phyloP scores from a whole-genome alignment of 1,140 invertebrate genomes.

The Sycophila sp. region DNA sequence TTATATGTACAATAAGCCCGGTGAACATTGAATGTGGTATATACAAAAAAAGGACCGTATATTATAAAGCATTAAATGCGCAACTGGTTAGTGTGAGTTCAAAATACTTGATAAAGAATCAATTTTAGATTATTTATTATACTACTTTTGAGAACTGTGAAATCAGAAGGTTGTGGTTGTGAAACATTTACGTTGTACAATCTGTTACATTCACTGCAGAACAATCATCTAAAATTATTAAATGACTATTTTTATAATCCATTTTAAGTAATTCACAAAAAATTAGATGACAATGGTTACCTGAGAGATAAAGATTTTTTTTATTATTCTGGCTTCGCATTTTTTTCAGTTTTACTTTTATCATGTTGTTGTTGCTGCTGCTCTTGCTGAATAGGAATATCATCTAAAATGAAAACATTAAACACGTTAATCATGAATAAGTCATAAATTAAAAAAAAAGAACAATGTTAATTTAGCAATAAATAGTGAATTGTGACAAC shows the following conservation, averaged over 20 bases:
- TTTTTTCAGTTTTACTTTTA: conserved; percentile 3
- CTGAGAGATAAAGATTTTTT: conserved; percentile 12
- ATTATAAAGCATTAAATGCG: conserved; percentile 16
- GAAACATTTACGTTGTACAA: neutral
- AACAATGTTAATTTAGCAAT: no score
- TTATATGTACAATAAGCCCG: neutral
- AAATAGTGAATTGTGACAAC: no score
- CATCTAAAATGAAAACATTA: conserved; percentile 25
- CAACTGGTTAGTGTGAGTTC: neutral
- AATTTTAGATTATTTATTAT: conserved; percentile 1
- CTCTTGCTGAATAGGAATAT: conserved; percentile 36
- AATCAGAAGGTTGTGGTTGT: conserved; percentile 11
- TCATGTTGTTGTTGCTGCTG: conserved; percentile 23
- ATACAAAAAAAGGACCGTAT: conserved; percentile 3
- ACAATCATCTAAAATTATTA: conserved; percentile 16
- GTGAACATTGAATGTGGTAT: neutral
- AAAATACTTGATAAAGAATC: neutral
- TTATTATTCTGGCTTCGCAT: conserved; percentile 12
- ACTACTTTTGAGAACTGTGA: no score
- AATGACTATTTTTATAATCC: neutral
- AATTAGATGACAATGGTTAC: neutral
- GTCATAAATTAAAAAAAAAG: neutral
- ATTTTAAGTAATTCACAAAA: no score
- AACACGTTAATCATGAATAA: neutral
- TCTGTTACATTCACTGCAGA: neutral